Base-by-base conservation (phyloP, 2,888 invertebrate species). In the Phrixothrix hirtus region DNA sequence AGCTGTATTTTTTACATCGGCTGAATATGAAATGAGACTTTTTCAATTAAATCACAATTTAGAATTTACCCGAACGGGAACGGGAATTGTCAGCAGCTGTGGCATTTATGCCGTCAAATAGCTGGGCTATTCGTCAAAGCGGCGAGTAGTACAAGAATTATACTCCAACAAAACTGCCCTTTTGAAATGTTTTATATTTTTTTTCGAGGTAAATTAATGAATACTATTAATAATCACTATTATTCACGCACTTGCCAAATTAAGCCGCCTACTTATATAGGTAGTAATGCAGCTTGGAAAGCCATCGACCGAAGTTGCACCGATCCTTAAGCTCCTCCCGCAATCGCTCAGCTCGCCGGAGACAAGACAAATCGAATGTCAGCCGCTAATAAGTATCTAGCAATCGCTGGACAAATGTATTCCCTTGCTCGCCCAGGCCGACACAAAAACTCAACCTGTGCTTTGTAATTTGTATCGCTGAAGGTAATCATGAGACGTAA, bases 331-430 rank as follows among this genome's bases (percentile, higher is more conserved):
- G 64, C 66, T 65, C 67, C 68, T 63, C 67, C 66, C 64, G 73
- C 73, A 71, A 75, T 75, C 74, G 74, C 70, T 74, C 74, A 72
- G 69, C 66, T 68, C 66, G 65, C 64, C 70, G 65, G 71, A 70
- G 73, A 75, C 74, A 77, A 77, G 78, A 78, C 77, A 78, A 78
- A 78, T 78, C 77, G 78, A 77, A 75, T 75, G 77, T 77, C 77
- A 77, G 76, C 71, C 76, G 70, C 75, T 78, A 78, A 78, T 78
- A 78, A 78, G 77, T 76, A 75, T 74, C 75, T 75, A 72, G 75
- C 72, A 73, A 72, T 72, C 68, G 74, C 68, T 65, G 75, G 75
- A 77, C 76, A 76, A 74, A 76, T 75, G 74, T 74, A 75, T 75
- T 74, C 73, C 71, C 72, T 73, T 73, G 72, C 69, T 70, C 62